Evolutionary conservation across 2,888 invertebrate genomes (phyloP).

Genomic region (Plemyria rubiginata): DNA sequence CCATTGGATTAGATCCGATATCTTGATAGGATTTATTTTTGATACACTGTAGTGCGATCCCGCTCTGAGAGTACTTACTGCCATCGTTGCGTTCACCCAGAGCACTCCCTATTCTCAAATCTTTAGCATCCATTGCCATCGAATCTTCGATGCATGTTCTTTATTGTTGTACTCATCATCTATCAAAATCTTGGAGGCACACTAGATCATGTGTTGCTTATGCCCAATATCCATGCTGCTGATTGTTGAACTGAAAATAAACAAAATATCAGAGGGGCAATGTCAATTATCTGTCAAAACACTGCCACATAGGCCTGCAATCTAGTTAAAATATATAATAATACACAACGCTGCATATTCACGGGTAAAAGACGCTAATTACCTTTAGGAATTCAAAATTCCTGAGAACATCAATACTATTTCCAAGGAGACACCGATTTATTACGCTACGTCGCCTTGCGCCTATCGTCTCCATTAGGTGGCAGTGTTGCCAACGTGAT

Average conservation of each 20-base stretch:
- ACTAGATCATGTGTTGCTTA: slow-evolving; percentile 42
- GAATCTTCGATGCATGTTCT: slow-evolving; percentile 56
- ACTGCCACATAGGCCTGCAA: slow-evolving; percentile 74
- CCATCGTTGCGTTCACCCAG: slow-evolving; percentile 72
- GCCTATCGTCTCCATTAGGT: slow-evolving; percentile 64
- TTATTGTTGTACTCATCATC: slow-evolving; percentile 66
- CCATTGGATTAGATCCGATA: slow-evolving; percentile 69
- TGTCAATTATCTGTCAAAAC: slow-evolving; percentile 83
- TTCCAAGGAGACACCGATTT: slow-evolving; percentile 83
- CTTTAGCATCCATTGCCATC: slow-evolving; percentile 79
- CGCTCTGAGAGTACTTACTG: slow-evolving; percentile 69
- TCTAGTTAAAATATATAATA: slow-evolving; percentile 26
- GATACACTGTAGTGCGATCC: slow-evolving; percentile 60
- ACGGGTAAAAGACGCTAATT: slow-evolving; percentile 39
- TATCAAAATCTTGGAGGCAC: slow-evolving; percentile 38
- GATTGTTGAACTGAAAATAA: slow-evolving; percentile 75
- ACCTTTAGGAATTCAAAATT: slow-evolving; percentile 58
- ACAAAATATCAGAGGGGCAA: slow-evolving; percentile 72
- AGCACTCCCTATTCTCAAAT: slow-evolving; percentile 67
- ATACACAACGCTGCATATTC: slow-evolving; percentile 27
- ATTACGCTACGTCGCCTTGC: slow-evolving; percentile 61
- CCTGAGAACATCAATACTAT: slow-evolving; percentile 76
- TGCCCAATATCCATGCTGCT: slow-evolving; percentile 67
- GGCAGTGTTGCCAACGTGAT: slow-evolving; percentile 51
- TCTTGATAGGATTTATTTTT: slow-evolving; percentile 72